These are phyloP conservation scores for Delphinus delphis DNA, from an alignment of 2,113 vertebrate species.

Conservation along the genomic window DNA sequence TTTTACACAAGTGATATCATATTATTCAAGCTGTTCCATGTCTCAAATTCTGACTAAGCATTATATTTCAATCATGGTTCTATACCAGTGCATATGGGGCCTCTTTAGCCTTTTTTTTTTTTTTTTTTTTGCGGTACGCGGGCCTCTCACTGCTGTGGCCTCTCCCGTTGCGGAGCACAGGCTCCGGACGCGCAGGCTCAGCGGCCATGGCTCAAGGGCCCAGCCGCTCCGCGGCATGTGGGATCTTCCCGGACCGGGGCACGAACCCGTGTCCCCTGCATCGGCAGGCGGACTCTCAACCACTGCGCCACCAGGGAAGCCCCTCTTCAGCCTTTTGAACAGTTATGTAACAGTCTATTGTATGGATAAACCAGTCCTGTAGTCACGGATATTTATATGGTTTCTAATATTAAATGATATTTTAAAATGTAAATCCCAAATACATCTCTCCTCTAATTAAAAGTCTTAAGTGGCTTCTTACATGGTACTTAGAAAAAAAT, in stretches of 20 bases:
- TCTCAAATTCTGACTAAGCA: background rate
- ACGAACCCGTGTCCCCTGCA: too few species aligned
- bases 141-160: too few species aligned
- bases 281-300: too few species aligned
- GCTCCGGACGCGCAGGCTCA: too few species aligned
- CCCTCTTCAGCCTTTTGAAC: background rate
- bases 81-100: background rate
- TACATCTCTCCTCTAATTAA: background rate
- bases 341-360: background rate
- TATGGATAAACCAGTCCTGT: background rate
- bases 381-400: background rate
- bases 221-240: too few species aligned
- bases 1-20: background rate
- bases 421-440: background rate
- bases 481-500: background rate
- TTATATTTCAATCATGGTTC: background rate
- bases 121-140: too few species aligned
- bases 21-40: background rate
- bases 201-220: too few species aligned
- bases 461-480: background rate
- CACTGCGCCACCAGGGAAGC: too few species aligned
- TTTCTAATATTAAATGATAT: background rate
- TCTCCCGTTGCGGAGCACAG: too few species aligned
- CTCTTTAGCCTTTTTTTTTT: background rate
- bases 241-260: too few species aligned